phyloP scores from a whole-genome alignment of 2,888 invertebrate species.

The Crocallis elinguaria region DNA sequence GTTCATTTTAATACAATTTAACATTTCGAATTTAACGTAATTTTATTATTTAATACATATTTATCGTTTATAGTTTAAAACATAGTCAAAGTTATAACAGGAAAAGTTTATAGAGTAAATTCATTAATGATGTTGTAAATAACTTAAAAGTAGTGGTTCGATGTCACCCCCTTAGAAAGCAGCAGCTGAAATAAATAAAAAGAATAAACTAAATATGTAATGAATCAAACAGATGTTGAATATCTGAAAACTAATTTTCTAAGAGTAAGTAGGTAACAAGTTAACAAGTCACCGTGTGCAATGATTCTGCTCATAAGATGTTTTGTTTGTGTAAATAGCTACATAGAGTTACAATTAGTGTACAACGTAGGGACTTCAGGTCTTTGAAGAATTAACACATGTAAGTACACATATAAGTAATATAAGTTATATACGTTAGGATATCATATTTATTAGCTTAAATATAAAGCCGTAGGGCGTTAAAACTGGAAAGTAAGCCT shows the following conservation, averaged over 20 bases:
- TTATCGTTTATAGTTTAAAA: constrained; percentile 51
- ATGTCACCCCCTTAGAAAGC: constrained; percentile 72
- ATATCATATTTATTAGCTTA: no score
- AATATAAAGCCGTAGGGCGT: no score
- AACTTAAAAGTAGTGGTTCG: constrained; percentile 64
- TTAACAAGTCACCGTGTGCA: background rate
- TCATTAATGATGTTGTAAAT: constrained; percentile 57
- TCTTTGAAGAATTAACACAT: no score
- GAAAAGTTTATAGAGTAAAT: constrained; percentile 62
- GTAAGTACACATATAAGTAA: no score
- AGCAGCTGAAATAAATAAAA: constrained; percentile 71
- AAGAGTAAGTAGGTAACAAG: background rate
- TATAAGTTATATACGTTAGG: no score
- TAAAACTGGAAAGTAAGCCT: no score
- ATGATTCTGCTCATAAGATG: background rate
- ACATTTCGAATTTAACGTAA: constrained; percentile 36
- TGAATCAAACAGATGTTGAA: background rate
- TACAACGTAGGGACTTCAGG: no score
- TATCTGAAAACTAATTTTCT: background rate
- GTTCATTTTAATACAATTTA: constrained; percentile 36
- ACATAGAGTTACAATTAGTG: background rate
- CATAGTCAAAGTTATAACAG: constrained; percentile 74
- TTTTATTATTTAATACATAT: constrained; percentile 39
- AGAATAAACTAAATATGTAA: constrained; percentile 3
- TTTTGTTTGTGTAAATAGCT: background rate